Percentiles rank a stretch among this genome's conserved stretches.
Evolutionary conservation across 2,113 vertebrate genomes (phyloP).

Genomic region (Hylia prasina): DNA sequence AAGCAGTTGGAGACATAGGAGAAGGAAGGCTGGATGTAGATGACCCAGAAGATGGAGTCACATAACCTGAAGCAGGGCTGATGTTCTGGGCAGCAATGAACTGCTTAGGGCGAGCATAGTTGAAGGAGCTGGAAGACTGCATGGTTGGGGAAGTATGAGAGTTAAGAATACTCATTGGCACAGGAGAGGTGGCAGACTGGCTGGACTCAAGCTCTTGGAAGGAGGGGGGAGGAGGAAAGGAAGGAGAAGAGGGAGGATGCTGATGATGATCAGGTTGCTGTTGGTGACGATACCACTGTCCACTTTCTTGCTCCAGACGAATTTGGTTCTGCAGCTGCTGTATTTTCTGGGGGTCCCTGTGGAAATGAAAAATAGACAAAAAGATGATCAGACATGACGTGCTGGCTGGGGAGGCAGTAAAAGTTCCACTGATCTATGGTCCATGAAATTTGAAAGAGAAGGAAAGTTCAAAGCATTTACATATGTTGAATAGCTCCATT

Average conservation of each 20-base stretch:
- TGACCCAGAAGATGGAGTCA: conserved; percentile 86
- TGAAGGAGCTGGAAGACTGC: conserved; percentile 93
- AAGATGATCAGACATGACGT: neutral
- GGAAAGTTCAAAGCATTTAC: neutral
- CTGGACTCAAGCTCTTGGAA: conserved; percentile 86
- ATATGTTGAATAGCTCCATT: neutral
- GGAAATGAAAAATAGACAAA: conserved; percentile 39
- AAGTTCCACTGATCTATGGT: neutral
- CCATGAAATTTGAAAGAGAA: neutral
- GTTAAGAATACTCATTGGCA: conserved; percentile 78
- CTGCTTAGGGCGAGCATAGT: conserved; percentile 97
- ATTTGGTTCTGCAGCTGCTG: conserved; percentile 94
- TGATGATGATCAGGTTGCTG: conserved; percentile 59
- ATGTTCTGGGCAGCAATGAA: conserved; percentile 94
- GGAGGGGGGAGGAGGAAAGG: conserved; percentile 89
- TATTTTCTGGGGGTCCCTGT: conserved; percentile 87
- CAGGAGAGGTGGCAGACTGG: conserved; percentile 53
- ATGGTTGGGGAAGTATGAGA: conserved; percentile 79
- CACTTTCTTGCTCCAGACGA: conserved; percentile 87
- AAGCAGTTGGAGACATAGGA: conserved; percentile 83
- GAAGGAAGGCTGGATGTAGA: conserved; percentile 87
- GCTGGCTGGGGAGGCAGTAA: neutral
- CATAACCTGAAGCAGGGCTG: conserved; percentile 75
- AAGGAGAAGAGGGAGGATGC: conserved; percentile 78
- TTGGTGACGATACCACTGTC: conserved; percentile 67